A percentile compares a stretch with the other conserved stretches of the same genome.
These are phyloP conservation scores for Dasysyrphus albostriatus DNA, from an alignment of 2,888 invertebrate species.

Conservation along the genomic window DNA sequence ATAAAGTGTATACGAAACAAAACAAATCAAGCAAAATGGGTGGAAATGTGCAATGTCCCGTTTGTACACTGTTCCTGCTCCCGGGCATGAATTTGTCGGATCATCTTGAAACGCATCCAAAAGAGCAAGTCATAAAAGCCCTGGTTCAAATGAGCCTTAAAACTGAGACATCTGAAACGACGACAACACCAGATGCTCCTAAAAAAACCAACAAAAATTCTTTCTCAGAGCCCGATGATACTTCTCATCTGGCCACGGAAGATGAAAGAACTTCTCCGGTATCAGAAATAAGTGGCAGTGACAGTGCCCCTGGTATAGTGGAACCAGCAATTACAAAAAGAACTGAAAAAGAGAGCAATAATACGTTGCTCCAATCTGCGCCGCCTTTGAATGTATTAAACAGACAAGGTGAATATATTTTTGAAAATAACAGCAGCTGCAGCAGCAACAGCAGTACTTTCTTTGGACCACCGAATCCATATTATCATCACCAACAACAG, in stretches of 20 bases:
- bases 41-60: constrained; percentile 88
- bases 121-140: constrained; percentile 94
- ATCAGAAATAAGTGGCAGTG: constrained; percentile 44
- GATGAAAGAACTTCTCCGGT: constrained; percentile 46
- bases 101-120: constrained; percentile 93
- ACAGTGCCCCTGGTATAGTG: not conserved
- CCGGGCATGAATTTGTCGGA: constrained; percentile 92
- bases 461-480: constrained; percentile 69
- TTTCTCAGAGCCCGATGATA: constrained; percentile 36
- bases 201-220: constrained; percentile 47
- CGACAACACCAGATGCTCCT: constrained; percentile 49
- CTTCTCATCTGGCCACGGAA: constrained; percentile 31
- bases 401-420: constrained; percentile 54
- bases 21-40: constrained; percentile 78
- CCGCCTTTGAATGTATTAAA: constrained; percentile 34
- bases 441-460: constrained; percentile 58
- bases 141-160: constrained; percentile 84
- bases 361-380: not conserved
- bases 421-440: constrained; percentile 66
- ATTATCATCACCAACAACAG: constrained; percentile 62
- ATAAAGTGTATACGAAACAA: constrained; percentile 17
- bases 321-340: constrained; percentile 32
- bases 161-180: constrained; percentile 54
- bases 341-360: constrained; percentile 34
- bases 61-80: constrained; percentile 92